A percentile compares a stretch with the other conserved stretches of the same genome.
These are phyloP conservation scores for Eurystomus gularis DNA, from an alignment of 2,113 vertebrate species.

Conservation along the genomic window DNA sequence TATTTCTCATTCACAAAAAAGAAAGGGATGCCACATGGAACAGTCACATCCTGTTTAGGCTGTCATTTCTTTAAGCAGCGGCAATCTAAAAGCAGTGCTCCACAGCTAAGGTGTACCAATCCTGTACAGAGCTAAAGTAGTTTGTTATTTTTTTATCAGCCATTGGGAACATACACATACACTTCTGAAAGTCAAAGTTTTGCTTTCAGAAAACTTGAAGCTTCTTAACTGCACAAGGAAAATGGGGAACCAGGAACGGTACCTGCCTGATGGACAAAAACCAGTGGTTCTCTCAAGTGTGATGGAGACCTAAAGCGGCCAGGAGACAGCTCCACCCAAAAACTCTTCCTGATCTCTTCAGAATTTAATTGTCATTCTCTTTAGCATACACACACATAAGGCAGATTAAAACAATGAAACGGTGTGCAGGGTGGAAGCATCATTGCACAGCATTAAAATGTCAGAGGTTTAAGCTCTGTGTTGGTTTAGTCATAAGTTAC, in stretches of 20 bases:
- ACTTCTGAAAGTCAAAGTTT: background rate
- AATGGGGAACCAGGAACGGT: background rate
- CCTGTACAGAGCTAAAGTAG: background rate
- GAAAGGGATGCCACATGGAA: background rate
- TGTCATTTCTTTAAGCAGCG: background rate
- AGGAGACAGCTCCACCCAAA: constrained; percentile 3
- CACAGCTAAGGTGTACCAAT: background rate
- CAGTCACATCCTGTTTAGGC: background rate
- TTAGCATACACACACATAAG: background rate
- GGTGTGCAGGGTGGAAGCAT: constrained; percentile 18
- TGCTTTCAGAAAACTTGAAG: background rate
- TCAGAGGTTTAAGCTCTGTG: constrained; percentile 75
- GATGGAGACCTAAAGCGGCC: background rate
- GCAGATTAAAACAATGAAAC: constrained; percentile 1
- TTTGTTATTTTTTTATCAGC: background rate
- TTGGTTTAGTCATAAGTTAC: constrained; percentile 81
- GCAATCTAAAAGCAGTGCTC: background rate
- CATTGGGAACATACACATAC: rapidly evolving
- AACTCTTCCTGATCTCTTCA: background rate
- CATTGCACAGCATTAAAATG: constrained; percentile 75
- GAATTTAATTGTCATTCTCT: constrained; percentile 65
- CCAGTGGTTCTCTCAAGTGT: background rate
- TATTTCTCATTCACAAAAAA: background rate
- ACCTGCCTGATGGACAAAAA: background rate
- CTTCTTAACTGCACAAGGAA: background rate